Conservation (phyloP, 2,113 vertebrate species). For the Baryphthengus martii region DNA sequence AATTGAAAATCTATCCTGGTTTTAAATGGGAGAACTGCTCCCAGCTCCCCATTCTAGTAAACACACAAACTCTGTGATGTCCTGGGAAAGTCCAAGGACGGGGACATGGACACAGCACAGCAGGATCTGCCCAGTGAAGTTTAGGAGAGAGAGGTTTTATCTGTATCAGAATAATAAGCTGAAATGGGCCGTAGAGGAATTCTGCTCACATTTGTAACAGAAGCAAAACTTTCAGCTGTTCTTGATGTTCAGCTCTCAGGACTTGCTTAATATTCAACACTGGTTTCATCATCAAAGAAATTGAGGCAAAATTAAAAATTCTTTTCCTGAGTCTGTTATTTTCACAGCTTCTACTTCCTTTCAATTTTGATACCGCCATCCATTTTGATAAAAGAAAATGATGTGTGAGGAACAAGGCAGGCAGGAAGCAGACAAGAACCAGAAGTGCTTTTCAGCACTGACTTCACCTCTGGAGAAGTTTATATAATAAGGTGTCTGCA, state of each 20-base stretch:
- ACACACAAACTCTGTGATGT: background rate
- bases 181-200: background rate
- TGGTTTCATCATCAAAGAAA: conserved; percentile 67
- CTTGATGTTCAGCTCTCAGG: conserved; percentile 35
- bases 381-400: conserved; percentile 68
- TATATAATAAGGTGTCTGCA: conserved; percentile 61
- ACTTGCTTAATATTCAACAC: conserved; percentile 57
- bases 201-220: conserved; percentile 43
- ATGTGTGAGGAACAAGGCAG: conserved; percentile 53
- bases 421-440: conserved; percentile 49
- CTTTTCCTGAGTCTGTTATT: conserved; percentile 66
- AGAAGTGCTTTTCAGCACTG: conserved; percentile 53
- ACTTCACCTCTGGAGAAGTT: conserved; percentile 57
- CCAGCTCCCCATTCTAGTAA: background rate
- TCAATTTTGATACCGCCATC: conserved; percentile 55
- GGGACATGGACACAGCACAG: background rate
- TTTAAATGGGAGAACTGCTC: background rate
- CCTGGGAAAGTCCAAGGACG: background rate
- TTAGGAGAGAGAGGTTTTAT: background rate
- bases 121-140: background rate
- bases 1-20: background rate
- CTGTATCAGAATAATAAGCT: background rate
- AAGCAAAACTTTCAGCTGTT: conserved; percentile 43
- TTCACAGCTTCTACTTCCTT: conserved; percentile 65
- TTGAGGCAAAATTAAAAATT: conserved; percentile 67